A percentile compares a stretch with the other conserved stretches of the same genome.
Evolutionary conservation across 2,888 invertebrate species (phyloP).

Genomic region (Argynnis bischoffii): DNA sequence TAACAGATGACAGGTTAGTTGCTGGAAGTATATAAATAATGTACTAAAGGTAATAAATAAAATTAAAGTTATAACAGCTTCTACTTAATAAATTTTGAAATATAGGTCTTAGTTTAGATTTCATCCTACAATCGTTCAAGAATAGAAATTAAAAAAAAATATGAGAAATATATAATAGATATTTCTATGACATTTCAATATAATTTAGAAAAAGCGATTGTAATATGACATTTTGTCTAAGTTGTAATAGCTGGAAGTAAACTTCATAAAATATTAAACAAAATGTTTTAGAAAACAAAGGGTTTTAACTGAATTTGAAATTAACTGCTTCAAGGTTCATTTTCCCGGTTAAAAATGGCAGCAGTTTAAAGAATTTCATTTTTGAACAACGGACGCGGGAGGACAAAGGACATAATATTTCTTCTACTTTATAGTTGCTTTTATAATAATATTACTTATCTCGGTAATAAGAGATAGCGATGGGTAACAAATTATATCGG

Average conservation of each 20-base stretch:
- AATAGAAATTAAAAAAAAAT: no score
- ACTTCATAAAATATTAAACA: slow-evolving; percentile 1
- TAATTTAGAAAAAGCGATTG: no score
- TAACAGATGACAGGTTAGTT: not conserved
- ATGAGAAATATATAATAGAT: no score
- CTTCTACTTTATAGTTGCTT: slow-evolving; percentile 39
- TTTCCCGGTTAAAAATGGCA: slow-evolving; percentile 2
- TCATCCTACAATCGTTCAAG: no score
- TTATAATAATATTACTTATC: slow-evolving; percentile 60
- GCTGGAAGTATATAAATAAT: slow-evolving; percentile 8
- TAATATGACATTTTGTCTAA: not conserved
- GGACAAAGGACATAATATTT: slow-evolving; percentile 38
- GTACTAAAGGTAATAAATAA: not conserved
- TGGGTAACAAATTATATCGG: slow-evolving; percentile 71
- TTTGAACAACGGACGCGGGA: slow-evolving; percentile 15
- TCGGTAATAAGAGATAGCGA: slow-evolving; percentile 52
- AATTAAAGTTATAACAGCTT: no score
- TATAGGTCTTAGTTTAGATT: no score
- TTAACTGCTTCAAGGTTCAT: slow-evolving; percentile 6
- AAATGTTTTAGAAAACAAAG: not conserved
- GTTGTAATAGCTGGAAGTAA: not conserved
- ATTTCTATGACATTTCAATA: no score
- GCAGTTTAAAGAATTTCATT: slow-evolving; percentile 15
- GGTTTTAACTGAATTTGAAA: not conserved
- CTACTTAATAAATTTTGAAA: no score